Conservation (phyloP, 1,140 invertebrate species). For the Cherax destructor region DNA sequence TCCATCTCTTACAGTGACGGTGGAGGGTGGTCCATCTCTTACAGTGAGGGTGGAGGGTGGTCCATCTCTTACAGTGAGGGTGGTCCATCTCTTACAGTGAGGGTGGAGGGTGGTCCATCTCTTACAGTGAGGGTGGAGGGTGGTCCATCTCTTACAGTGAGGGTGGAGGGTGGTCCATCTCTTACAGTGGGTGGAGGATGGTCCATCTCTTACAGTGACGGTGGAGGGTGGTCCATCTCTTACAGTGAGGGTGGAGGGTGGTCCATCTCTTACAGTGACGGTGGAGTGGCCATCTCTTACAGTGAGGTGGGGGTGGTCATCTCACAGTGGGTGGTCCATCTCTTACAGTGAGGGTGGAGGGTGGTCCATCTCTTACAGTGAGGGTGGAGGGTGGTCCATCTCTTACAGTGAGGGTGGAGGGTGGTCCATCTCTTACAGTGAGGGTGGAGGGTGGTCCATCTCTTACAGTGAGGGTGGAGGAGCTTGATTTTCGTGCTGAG, state of each 20-base stretch:
- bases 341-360: constrained; percentile 9
- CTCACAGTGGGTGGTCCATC: too few species aligned
- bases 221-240: background rate
- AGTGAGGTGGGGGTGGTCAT: too few species aligned
- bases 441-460: background rate
- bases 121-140: constrained; percentile 10
- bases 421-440: constrained; percentile 11
- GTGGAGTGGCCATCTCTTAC: constrained; percentile 8
- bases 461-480: constrained; percentile 9
- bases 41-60: constrained; percentile 13
- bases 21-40: background rate
- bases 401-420: constrained; percentile 9
- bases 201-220: constrained; percentile 9
- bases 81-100: constrained; percentile 9
- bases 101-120: background rate
- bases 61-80: too few species aligned
- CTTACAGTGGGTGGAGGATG: background rate
- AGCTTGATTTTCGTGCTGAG: constrained; percentile 36
- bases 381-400: background rate
- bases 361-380: constrained; percentile 11
- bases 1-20: constrained; percentile 13
- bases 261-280: constrained; percentile 9
- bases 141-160: constrained; percentile 9
- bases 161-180: background rate
- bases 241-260: constrained; percentile 14